phyloP scores from a whole-genome alignment of 1,140 invertebrate genomes.

The Zaprionus ornatus region DNA sequence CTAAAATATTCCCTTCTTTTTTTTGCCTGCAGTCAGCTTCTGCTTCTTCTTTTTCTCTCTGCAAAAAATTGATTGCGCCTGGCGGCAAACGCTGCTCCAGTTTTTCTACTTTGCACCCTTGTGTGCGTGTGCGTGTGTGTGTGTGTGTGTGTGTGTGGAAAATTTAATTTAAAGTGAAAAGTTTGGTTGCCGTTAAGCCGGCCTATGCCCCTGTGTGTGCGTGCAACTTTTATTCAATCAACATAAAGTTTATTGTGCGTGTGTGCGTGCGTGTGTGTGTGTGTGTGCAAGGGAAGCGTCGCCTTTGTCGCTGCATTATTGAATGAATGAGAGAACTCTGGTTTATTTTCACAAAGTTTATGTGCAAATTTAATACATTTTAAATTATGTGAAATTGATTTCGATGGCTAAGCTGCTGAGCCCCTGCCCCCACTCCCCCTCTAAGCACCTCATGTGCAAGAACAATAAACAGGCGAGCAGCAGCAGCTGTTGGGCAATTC shows the following conservation, averaged over 20 bases:
- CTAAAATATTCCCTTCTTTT: not conserved
- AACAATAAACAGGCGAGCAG: conserved; percentile 26
- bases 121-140: not conserved
- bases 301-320: conserved; percentile 65
- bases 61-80: conserved; percentile 49
- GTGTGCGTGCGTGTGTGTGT: conserved; percentile 55
- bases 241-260: conserved; percentile 76
- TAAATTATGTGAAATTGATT: conserved; percentile 69
- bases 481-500: conserved; percentile 38
- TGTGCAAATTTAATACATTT: conserved; percentile 53
- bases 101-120: conserved; percentile 31
- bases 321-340: conserved; percentile 68
- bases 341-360: conserved; percentile 51
- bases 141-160: conserved; percentile 20
- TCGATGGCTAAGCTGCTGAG: conserved; percentile 33
- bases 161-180: conserved; percentile 78
- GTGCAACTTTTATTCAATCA: conserved; percentile 74
- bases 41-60: not conserved
- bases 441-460: too few relatives aligned
- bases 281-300: conserved; percentile 50
- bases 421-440: not conserved
- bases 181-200: conserved; percentile 67
- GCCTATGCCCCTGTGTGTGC: conserved; percentile 16
- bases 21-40: not conserved
- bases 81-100: conserved; percentile 39